phyloP scores from a whole-genome alignment of 2,113 vertebrate species.

The Limnothrissa miodon region DNA sequence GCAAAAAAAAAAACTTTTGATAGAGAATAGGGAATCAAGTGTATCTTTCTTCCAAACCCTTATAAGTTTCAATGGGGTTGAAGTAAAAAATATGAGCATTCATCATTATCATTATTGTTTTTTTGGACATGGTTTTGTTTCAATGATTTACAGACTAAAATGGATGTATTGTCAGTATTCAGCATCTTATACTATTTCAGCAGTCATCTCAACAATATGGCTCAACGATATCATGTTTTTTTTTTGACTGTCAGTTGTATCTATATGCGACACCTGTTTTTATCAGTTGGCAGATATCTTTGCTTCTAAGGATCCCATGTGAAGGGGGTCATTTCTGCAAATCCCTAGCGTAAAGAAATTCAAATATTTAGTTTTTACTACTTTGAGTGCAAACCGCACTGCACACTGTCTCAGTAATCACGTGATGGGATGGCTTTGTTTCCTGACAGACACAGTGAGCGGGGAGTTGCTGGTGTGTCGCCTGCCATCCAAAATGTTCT shows the following conservation, averaged over 20 bases:
- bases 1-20: neutral
- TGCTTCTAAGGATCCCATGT: neutral
- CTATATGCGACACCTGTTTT: neutral
- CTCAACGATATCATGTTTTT: too few species aligned
- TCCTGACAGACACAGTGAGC: neutral
- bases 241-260: neutral
- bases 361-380: neutral
- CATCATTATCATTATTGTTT: neutral
- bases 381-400: neutral
- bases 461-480: neutral
- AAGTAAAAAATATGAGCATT: too few species aligned
- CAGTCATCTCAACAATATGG: too few species aligned
- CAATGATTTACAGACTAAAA: neutral
- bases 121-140: neutral
- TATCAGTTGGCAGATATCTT: neutral
- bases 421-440: neutral
- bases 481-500: neutral
- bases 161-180: neutral
- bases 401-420: neutral
- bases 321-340: neutral
- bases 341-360: neutral
- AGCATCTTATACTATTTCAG: neutral
- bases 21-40: neutral
- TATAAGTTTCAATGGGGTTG: too few species aligned
- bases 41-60: neutral